A percentile compares a stretch with the other conserved stretches of the same genome.
Conservation (phyloP, 2,888 invertebrate genomes). For the Eupithecia tripunctaria region DNA sequence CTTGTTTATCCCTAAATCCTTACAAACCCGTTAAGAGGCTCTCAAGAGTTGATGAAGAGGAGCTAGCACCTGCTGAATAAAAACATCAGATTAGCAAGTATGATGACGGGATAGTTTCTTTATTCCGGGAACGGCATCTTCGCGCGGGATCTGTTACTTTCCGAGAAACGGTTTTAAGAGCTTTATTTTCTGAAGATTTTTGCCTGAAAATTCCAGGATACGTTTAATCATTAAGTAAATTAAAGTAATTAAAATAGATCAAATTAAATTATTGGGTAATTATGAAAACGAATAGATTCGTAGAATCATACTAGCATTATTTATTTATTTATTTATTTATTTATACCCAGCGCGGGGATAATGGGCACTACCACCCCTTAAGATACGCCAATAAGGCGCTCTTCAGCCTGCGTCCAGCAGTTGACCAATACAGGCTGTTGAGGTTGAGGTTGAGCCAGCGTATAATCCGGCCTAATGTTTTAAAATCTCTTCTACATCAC, state of each 20-base stretch:
- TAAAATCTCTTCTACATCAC: neutral
- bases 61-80: constrained; percentile 28
- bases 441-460: too few relatives aligned
- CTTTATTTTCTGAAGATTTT: neutral
- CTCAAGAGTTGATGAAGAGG: constrained; percentile 16
- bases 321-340: too few relatives aligned
- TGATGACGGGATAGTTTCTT: constrained; percentile 39
- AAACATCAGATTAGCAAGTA: constrained; percentile 40
- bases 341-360: too few relatives aligned
- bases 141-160: neutral
- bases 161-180: neutral
- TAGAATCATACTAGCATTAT: too few relatives aligned
- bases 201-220: neutral
- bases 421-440: too few relatives aligned
- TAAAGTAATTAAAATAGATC: neutral
- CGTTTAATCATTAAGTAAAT: neutral
- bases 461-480: too few relatives aligned
- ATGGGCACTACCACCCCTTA: too few relatives aligned
- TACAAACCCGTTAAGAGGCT: neutral
- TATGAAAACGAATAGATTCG: too few relatives aligned
- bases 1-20: neutral
- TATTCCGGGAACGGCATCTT: constrained; percentile 18
- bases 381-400: too few relatives aligned
- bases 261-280: neutral
- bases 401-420: too few relatives aligned